These are phyloP conservation scores for Coenonympha arcania DNA, from an alignment of 2,888 invertebrate species.

Conservation along the genomic window DNA sequence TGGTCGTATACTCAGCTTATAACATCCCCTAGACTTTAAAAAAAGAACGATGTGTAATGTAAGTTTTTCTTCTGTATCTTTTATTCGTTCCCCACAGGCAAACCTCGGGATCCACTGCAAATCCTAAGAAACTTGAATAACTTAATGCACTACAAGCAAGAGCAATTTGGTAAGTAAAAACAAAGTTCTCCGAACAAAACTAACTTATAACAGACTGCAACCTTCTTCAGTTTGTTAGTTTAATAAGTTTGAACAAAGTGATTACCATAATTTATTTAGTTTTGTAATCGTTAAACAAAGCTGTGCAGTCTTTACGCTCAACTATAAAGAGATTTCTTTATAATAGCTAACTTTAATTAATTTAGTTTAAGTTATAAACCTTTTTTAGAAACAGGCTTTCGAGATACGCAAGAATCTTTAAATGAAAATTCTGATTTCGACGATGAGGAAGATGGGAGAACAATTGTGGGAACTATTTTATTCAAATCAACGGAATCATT, in stretches of 20 bases:
- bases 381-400: conserved; percentile 38
- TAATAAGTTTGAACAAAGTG: neutral
- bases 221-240: conserved; percentile 9
- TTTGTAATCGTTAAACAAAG: conserved; percentile 3
- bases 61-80: neutral
- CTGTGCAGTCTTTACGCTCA: conserved; percentile 1
- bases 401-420: conserved; percentile 51
- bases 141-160: conserved; percentile 56
- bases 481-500: conserved; percentile 64
- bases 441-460: conserved; percentile 63
- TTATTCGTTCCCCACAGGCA: conserved; percentile 42
- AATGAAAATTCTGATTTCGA: conserved; percentile 57
- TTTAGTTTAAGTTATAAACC: neutral
- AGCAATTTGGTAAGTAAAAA: conserved; percentile 50
- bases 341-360: neutral
- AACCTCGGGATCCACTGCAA: conserved; percentile 60
- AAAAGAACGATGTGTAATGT: neutral
- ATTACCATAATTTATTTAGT: conserved; percentile 9
- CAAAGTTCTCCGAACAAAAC: conserved; percentile 8
- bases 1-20: too few relatives aligned
- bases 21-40: too few relatives aligned
- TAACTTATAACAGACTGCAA: conserved; percentile 3
- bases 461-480: conserved; percentile 60
- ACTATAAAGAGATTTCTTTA: too few relatives aligned
- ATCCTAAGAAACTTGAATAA: conserved; percentile 62